Base-by-base conservation (phyloP, 2,113 vertebrate genomes). In the Pelmatolapia mariae region DNA sequence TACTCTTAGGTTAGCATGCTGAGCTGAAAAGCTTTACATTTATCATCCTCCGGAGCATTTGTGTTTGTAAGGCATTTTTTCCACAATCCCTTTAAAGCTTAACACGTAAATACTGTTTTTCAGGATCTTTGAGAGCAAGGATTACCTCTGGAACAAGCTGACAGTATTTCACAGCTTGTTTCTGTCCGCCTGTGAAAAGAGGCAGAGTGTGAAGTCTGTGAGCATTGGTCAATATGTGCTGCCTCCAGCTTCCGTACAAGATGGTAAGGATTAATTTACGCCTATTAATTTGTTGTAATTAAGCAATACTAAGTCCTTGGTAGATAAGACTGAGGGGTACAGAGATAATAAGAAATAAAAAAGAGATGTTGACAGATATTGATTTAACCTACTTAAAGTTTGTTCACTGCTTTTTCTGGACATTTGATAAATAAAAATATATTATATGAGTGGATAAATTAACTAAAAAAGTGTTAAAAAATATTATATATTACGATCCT, bases 171-270 rank as follows among this genome's bases (percentile, higher is more conserved):
- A 97, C 89, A 93, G 94, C 82, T 76, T 94, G 33, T 97, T 95
- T 86, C 93, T 97, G 43, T 93, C 86, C 1, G 61, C 90, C 4
- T 97, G 96, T 93, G 85, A 93, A 87, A 93, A 91, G 52, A 90
- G 95, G 5, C 85, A 83, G 81, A 97, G 95, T 89, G 89, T 93
- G 7, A 94, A 88, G 84, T 97, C 96, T 13, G 92, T 97, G 81
- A 80, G 87, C 10, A 95, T 96, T 3, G 96, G 97, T 56, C 97
- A 97, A 80, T 97, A 96, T 83, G 92, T 97, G 81, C 93, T 97
- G 11, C 96, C 96, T 83, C 96, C 97, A 81, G 80, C 86, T 6
- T 86, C 93, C 45, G 93, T 97, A 29, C 97, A 97, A 90, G 84
- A 95, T 3, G 96, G 96, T 96, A 83, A 92, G 93, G 5, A 84